A percentile compares a stretch with the other conserved stretches of the same genome.
Evolutionary conservation across 1,140 invertebrate genomes (phyloP).

Genomic region (Atopsyche davidsoni): DNA sequence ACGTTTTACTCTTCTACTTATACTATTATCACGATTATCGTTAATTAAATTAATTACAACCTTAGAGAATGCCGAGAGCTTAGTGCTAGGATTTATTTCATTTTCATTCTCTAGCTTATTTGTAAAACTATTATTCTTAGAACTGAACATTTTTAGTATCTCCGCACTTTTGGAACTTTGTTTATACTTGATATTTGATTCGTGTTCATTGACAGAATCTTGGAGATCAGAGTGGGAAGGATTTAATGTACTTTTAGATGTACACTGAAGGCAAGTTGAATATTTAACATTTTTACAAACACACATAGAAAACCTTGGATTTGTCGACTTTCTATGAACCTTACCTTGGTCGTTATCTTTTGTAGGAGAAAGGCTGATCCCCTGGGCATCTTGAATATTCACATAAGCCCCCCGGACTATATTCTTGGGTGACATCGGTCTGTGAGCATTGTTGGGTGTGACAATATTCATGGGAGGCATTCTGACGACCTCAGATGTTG

Average conservation of each 20-base stretch:
- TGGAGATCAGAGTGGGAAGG: slow-evolving; percentile 1
- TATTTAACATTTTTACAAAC: slow-evolving; percentile 24
- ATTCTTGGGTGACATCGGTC: slow-evolving; percentile 41
- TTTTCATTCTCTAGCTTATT: neutral
- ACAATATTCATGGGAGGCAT: slow-evolving; percentile 52
- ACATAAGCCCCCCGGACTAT: slow-evolving; percentile 59
- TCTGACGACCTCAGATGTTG: slow-evolving; percentile 52
- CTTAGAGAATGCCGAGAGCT: slow-evolving; percentile 23
- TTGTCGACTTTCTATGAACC: slow-evolving; percentile 31
- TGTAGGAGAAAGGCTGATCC: slow-evolving; percentile 54
- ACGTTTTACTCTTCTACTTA: slow-evolving; percentile 59
- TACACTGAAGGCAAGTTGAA: slow-evolving; percentile 20
- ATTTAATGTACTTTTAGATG: slow-evolving; percentile 18
- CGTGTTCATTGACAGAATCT: neutral
- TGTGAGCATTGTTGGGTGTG: slow-evolving; percentile 50
- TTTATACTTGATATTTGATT: slow-evolving; percentile 12
- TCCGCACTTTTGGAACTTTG: slow-evolving; percentile 37
- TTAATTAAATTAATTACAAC: slow-evolving; percentile 27
- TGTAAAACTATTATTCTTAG: slow-evolving; percentile 30
- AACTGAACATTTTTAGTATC: slow-evolving; percentile 45
- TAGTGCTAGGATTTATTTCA: slow-evolving; percentile 2
- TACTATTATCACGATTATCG: slow-evolving; percentile 33
- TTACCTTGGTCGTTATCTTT: slow-evolving; percentile 56
- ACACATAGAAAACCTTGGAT: slow-evolving; percentile 19
- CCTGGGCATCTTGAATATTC: slow-evolving; percentile 61